Conservation (phyloP, 1,140 invertebrate genomes). For the Trichogramma pretiosum region DNA sequence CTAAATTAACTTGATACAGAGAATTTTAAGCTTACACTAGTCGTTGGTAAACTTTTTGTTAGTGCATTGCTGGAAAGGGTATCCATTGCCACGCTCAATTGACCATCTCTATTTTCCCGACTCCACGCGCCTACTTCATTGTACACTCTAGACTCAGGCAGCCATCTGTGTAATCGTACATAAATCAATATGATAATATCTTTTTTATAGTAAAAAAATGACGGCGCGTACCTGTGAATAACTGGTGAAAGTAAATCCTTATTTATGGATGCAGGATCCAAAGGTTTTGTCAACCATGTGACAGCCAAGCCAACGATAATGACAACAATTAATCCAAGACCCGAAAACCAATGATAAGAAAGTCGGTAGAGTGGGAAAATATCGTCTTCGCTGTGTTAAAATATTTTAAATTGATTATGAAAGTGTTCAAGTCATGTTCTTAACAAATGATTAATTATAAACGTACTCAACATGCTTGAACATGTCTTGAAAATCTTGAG, state of each 20-base stretch:
- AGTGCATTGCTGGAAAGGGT: too few species aligned
- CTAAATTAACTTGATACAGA: too few species aligned
- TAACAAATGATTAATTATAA: background rate
- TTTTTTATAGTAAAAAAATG: background rate
- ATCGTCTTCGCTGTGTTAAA: slow-evolving; percentile 34
- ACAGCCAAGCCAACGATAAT: slow-evolving; percentile 57
- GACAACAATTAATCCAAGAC: slow-evolving; percentile 53
- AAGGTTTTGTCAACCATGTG: slow-evolving; percentile 57
- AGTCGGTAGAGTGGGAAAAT: slow-evolving; percentile 63
- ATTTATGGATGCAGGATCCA: slow-evolving; percentile 50
- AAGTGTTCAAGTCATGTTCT: background rate
- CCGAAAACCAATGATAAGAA: slow-evolving; percentile 71
- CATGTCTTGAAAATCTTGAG: slow-evolving; percentile 31
- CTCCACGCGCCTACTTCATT: slow-evolving; percentile 7
- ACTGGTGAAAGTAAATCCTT: slow-evolving; percentile 54
- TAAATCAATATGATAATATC: background rate
- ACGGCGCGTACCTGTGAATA: slow-evolving; percentile 43
- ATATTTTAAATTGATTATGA: background rate
- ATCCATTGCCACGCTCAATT: too few species aligned
- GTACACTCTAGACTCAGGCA: slow-evolving; percentile 16
- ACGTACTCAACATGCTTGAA: slow-evolving; percentile 32
- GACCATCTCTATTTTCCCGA: slow-evolving; percentile 3
- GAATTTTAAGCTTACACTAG: too few species aligned
- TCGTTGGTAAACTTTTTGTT: too few species aligned
- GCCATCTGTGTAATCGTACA: slow-evolving; percentile 22